Percentiles rank a stretch among this genome's conserved stretches.
phyloP scores from a whole-genome alignment of 35 echinoderm and acorn worm species.

The Antedon bifida region DNA sequence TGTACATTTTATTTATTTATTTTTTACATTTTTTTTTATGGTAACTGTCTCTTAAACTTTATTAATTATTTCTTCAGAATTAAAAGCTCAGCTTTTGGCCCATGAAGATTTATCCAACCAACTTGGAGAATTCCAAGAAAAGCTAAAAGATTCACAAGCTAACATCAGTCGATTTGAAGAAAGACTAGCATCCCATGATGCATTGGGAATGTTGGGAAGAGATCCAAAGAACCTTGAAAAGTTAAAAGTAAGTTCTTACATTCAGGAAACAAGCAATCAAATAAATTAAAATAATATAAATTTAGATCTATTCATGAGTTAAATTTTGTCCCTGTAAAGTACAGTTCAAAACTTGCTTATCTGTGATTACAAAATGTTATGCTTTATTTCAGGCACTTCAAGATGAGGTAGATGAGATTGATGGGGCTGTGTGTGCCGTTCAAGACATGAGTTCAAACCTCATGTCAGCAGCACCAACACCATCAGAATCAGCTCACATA shows the following conservation, averaged over 20 bases:
- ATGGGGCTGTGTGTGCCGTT: constrained; percentile 45
- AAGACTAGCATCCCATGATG: constrained; percentile 71
- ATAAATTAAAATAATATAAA: neutral
- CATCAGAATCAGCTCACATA: constrained; percentile 59
- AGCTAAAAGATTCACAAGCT: constrained; percentile 58
- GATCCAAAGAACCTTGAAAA: constrained; percentile 74
- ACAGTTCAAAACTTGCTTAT: no score
- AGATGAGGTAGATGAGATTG: constrained; percentile 56
- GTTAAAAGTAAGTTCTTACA: constrained; percentile 46
- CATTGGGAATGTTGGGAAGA: constrained; percentile 19
- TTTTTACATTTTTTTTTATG: no score
- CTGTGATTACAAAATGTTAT: no score
- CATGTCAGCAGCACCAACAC: constrained; percentile 66
- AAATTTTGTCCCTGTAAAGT: no score
- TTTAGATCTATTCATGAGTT: no score
- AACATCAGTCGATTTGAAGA: constrained; percentile 65
- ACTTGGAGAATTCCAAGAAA: constrained; percentile 66
- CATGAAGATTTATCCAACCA: constrained; percentile 14
- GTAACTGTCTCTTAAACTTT: no score
- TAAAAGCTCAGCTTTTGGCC: neutral
- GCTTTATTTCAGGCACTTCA: constrained; percentile 33
- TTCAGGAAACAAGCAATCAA: neutral
- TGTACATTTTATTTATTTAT: no score
- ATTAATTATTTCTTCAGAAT: neutral
- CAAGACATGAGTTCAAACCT: constrained; percentile 69